Base-by-base conservation (phyloP, 1,140 invertebrate species). In the Ceratina japonica region DNA sequence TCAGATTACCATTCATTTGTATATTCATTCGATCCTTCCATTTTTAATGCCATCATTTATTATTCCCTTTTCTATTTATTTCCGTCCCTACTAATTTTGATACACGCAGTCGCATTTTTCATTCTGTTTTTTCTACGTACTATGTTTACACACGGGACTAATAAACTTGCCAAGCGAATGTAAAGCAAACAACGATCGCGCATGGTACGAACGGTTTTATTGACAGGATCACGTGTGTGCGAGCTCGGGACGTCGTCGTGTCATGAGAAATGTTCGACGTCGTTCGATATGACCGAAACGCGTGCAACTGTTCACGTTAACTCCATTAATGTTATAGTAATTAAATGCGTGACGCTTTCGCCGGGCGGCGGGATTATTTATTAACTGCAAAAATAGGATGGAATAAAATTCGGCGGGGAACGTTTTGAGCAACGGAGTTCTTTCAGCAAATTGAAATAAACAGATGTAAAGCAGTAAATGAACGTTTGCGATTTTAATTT, bases 131-230 rank as follows among this genome's bases (percentile, higher is more conserved):
- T 44, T 44, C 37, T 10, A 44, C 37, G 10, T 10, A 8, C 5
- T 10, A 54, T 54, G 27, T 74, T 74, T 64, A 37, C 24, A 64
- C 51, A 20, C 16, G 16, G 1, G 37, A 5, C 37, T 72, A 72
- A 61, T 61, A 72, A 62, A 72, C 58, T 71, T 18, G n/a, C 8
- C 1, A 10, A 44, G 16, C 37, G 37, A 27, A 62, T 62, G 24
- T 51, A 49, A 72, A 72, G 22, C 58, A 8, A 7, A 54, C 54
- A 59, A 22, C 54, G 18, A 31, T 44, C 16, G 44, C 22, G 37
- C 37, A 44, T 13, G 12, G 54, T 5, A 10, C 1, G n/a, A 37
- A 16, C n/a, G n/a, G 18, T 44, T 61, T 61, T 71, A 71, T 71
- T 71, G 69, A 49, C 56, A 37, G n/a, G n/a, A 65, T 49, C 27